These are phyloP conservation scores for Rhynchonycteris naso DNA, from an alignment of 2,797 vertebrate genomes.

Conservation along the genomic window DNA sequence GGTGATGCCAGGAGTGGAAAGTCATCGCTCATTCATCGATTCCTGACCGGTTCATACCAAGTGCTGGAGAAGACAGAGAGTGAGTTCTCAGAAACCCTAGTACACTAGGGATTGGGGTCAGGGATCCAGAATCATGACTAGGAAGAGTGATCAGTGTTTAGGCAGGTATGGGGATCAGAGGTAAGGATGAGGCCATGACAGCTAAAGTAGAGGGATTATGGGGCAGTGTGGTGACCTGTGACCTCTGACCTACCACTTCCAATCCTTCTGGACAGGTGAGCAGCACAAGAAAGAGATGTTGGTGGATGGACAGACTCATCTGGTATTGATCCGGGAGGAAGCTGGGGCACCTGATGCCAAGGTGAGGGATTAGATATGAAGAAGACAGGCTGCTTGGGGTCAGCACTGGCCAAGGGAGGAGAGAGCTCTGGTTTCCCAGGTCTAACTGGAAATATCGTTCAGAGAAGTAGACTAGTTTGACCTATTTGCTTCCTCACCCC, in stretches of 20 bases:
- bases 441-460: background rate
- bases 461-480: slow-evolving; percentile 55
- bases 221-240: background rate
- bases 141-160: background rate
- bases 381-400: background rate
- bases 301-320: slow-evolving; percentile 95
- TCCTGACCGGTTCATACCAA: slow-evolving; percentile 95
- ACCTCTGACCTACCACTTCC: background rate
- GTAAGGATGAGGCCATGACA: background rate
- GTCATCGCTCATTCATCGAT: slow-evolving; percentile 95
- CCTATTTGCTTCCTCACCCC: slow-evolving; percentile 29
- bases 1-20: slow-evolving; percentile 94
- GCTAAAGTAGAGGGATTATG: background rate
- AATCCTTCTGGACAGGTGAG: slow-evolving; percentile 87
- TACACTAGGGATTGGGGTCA: slow-evolving; percentile 15
- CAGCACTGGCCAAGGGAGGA: background rate
- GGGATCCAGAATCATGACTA: background rate
- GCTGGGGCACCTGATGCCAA: slow-evolving; percentile 92
- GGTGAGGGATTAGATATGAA: slow-evolving; percentile 82
- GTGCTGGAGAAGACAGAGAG: slow-evolving; percentile 93
- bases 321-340: slow-evolving; percentile 96
- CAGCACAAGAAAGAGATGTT: slow-evolving; percentile 96
- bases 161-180: background rate
- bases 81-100: slow-evolving; percentile 80
- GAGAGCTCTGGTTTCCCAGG: background rate